These are phyloP conservation scores for Eupelmus urozonus DNA, from an alignment of 2,888 invertebrate species.

Conservation along the genomic window DNA sequence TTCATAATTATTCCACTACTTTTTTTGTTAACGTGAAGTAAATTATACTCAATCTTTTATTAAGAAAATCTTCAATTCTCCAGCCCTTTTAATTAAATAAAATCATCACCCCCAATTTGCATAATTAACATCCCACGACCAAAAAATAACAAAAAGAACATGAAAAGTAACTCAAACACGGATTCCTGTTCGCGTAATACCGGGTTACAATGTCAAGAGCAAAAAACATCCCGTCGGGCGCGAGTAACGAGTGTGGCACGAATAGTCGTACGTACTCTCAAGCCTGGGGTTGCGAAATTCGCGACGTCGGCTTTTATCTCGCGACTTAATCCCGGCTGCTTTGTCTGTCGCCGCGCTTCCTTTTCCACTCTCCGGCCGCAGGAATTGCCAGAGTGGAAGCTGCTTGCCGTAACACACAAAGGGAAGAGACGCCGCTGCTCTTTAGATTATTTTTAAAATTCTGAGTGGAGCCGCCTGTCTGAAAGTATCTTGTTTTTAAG, in stretches of 20 bases:
- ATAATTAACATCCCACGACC: too few species aligned
- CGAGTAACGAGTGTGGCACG: background rate
- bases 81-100: too few species aligned
- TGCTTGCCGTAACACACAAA: background rate
- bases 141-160: too few species aligned
- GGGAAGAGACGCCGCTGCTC: background rate
- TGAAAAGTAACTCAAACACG: too few species aligned
- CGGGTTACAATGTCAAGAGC: background rate
- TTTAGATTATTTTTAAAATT: slow-evolving; percentile 8
- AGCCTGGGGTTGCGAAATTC: slow-evolving; percentile 11
- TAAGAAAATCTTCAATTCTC: too few species aligned
- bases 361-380: background rate
- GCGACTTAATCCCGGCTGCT: slow-evolving; percentile 23
- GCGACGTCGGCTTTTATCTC: slow-evolving; percentile 31
- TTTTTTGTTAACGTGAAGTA: too few species aligned
- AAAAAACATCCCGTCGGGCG: background rate
- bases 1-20: too few species aligned
- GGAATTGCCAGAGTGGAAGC: background rate
- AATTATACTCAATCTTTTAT: too few species aligned
- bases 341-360: slow-evolving; percentile 14
- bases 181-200: background rate
- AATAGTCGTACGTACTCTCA: background rate
- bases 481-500: too few species aligned
- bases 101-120: too few species aligned
- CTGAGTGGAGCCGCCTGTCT: too few species aligned